Conservation (phyloP, 2,113 vertebrate species). For the Zosterops japonicus region DNA sequence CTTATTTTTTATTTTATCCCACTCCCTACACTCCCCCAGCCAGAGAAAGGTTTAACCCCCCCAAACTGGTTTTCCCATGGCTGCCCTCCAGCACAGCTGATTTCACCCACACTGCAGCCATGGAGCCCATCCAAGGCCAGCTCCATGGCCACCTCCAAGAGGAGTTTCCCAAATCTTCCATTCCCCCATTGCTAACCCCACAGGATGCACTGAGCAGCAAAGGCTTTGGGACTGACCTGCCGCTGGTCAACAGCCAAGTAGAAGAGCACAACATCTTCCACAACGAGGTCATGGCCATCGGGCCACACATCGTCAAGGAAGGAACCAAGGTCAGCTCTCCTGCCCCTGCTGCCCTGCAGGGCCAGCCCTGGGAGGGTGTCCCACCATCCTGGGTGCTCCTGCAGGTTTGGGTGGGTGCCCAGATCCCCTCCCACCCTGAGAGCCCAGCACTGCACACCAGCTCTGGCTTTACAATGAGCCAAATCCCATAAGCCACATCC, state of each 20-base stretch:
- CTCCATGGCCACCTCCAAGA: not conserved
- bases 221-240: slow-evolving; percentile 89
- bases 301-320: slow-evolving; percentile 81
- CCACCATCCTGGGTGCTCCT: not conserved
- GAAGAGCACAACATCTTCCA: slow-evolving; percentile 97
- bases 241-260: slow-evolving; percentile 87
- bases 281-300: slow-evolving; percentile 94
- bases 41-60: not conserved
- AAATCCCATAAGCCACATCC: not conserved
- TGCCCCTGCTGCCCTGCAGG: not conserved
- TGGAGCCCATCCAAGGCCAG: not conserved
- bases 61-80: not conserved
- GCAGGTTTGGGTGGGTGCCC: not conserved
- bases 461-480: not conserved
- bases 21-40: not conserved
- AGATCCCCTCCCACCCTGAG: not conserved
- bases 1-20: not conserved
- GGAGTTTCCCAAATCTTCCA: rapidly evolving
- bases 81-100: rapidly evolving
- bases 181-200: not conserved
- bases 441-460: rapidly evolving
- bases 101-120: not conserved
- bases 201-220: slow-evolving; percentile 84
- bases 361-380: rapidly evolving
- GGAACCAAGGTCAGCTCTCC: slow-evolving; percentile 76